Percentiles rank a stretch among this genome's conserved stretches.
These are phyloP conservation scores for Phylloscopus whistleri DNA, from an alignment of 2,113 vertebrate species.

Conservation along the genomic window DNA sequence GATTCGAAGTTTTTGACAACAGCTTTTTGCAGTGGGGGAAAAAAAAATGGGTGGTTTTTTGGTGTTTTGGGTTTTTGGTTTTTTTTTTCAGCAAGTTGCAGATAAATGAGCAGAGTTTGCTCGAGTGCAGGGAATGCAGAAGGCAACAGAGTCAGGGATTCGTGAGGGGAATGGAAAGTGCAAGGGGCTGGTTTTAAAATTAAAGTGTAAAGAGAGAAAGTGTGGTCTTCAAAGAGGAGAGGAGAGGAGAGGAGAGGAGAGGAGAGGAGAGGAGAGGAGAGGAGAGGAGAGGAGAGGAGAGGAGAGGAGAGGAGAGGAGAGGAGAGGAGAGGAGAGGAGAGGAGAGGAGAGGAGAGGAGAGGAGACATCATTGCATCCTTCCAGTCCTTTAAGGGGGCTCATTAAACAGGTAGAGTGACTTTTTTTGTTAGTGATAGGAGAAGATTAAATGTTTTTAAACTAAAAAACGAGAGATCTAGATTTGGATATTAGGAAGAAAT, in stretches of 20 bases:
- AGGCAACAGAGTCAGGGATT: not conserved
- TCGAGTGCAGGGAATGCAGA: slow-evolving; percentile 2
- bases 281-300: too few species aligned
- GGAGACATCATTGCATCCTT: not conserved
- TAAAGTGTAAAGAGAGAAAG: not conserved
- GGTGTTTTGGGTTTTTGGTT: not conserved
- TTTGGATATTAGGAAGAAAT: too few species aligned
- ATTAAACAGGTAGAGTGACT: not conserved
- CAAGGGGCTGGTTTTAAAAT: not conserved
- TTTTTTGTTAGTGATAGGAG: not conserved
- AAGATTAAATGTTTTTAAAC: not conserved
- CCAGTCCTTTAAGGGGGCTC: not conserved
- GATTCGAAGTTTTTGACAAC: slow-evolving; percentile 52
- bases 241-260: fast-evolving
- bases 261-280: too few species aligned
- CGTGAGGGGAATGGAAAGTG: slow-evolving; percentile 34
- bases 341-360: too few species aligned
- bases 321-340: not conserved
- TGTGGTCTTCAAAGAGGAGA: not conserved
- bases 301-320: not conserved
- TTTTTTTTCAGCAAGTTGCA: slow-evolving; percentile 27
- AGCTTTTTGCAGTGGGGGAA: not conserved
- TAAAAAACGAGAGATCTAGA: not conserved
- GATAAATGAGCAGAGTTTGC: slow-evolving; percentile 60
- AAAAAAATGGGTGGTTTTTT: not conserved